phyloP scores from a whole-genome alignment of 2,888 invertebrate species.

The Elysia crispata region DNA sequence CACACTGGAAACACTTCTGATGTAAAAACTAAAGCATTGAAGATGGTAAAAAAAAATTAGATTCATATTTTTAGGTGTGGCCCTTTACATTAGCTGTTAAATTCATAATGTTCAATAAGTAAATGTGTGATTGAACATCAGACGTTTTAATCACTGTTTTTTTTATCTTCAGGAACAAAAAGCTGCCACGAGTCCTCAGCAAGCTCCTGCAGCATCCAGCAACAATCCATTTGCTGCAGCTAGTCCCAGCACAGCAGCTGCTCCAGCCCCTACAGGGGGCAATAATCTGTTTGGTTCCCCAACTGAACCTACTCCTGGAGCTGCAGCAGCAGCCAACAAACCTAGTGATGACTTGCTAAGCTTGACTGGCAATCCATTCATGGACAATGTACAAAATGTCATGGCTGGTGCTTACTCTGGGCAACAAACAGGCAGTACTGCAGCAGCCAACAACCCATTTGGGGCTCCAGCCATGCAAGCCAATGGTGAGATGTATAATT shows the following conservation, averaged over 20 bases:
- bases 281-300: slow-evolving; percentile 53
- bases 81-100: too few relatives aligned
- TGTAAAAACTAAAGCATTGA: too few relatives aligned
- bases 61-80: too few relatives aligned
- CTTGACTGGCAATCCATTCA: slow-evolving; percentile 91
- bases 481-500: too few relatives aligned
- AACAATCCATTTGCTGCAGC: slow-evolving; percentile 63
- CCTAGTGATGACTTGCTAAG: slow-evolving; percentile 93
- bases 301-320: not conserved
- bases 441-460: slow-evolving; percentile 56
- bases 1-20: too few relatives aligned
- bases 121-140: too few relatives aligned
- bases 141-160: too few relatives aligned
- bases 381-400: slow-evolving; percentile 77
- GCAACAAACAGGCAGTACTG: slow-evolving; percentile 13
- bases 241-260: slow-evolving; percentile 53
- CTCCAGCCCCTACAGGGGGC: slow-evolving; percentile 35
- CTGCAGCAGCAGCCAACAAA: slow-evolving; percentile 77
- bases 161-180: slow-evolving; percentile 61
- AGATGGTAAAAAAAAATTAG: too few relatives aligned
- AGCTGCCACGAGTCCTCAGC: slow-evolving; percentile 49
- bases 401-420: slow-evolving; percentile 63
- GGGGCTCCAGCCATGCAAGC: slow-evolving; percentile 54
- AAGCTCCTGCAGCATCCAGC: slow-evolving; percentile 49
- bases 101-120: too few relatives aligned